Conservation (phyloP, 2,113 vertebrate genomes). For the Forbesichthys papilliferus region DNA sequence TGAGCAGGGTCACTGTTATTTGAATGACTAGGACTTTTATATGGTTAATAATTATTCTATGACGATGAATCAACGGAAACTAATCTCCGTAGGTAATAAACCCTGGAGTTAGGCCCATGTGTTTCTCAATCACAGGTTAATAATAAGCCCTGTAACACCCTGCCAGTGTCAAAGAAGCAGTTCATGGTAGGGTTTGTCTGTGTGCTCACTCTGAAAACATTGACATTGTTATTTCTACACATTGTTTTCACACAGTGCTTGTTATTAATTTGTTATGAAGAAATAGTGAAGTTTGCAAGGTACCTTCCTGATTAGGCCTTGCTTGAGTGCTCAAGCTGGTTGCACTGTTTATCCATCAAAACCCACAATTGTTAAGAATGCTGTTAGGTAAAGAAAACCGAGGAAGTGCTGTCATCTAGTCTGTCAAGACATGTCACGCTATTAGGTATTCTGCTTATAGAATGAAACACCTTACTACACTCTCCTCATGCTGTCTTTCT, state of each 20-base stretch:
- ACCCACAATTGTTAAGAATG: slow-evolving; percentile 37
- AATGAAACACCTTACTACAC: background rate
- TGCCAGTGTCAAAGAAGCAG: slow-evolving; percentile 19
- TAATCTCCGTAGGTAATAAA: slow-evolving; percentile 24
- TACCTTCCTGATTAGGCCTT: slow-evolving; percentile 4
- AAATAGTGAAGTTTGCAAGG: background rate
- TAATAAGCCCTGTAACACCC: slow-evolving; percentile 59
- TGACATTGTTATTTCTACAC: no score
- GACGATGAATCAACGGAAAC: background rate
- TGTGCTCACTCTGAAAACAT: slow-evolving; percentile 8
- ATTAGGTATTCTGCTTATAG: slow-evolving; percentile 7
- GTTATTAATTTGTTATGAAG: background rate
- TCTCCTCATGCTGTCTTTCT: background rate
- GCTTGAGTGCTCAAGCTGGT: background rate
- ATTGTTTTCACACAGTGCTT: no score
- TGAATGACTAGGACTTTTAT: background rate
- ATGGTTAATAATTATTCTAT: slow-evolving; percentile 58
- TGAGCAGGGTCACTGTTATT: no score
- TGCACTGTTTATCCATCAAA: slow-evolving; percentile 6
- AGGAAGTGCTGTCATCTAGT: slow-evolving; percentile 38
- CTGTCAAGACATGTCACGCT: slow-evolving; percentile 35
- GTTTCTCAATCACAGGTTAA: slow-evolving; percentile 71
- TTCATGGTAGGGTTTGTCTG: background rate
- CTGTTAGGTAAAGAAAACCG: slow-evolving; percentile 52
- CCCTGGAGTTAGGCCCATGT: slow-evolving; percentile 13